Evolutionary conservation across 2,888 invertebrate genomes (phyloP).

Genomic region (Drosophila seclusa): DNA sequence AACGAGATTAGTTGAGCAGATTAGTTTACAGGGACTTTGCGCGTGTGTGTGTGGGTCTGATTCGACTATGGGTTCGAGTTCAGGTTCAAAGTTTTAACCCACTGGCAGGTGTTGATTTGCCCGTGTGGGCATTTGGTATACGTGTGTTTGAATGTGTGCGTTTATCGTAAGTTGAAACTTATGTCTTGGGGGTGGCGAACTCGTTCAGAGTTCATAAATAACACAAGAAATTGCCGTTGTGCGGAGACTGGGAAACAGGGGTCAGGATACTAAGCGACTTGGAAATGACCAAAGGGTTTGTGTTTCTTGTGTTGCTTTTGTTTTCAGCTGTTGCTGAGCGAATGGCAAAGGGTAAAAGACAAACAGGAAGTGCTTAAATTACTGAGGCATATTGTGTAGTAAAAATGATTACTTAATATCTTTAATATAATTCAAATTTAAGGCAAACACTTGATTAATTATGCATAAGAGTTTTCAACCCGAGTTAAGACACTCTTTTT

Average conservation of each 20-base stretch:
- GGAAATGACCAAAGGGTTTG: conserved; percentile 42
- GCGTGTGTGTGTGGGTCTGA: conserved; percentile 6
- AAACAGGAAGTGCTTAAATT: conserved; percentile 35
- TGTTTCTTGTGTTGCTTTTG: conserved; percentile 13
- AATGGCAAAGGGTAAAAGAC: conserved; percentile 22
- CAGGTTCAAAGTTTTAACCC: conserved; percentile 38
- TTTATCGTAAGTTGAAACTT: conserved; percentile 52
- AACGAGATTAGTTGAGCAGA: conserved; percentile 75
- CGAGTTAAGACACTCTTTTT: background rate
- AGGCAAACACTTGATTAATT: background rate
- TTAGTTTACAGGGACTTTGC: conserved; percentile 58
- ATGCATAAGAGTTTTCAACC: background rate
- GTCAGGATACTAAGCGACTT: conserved; percentile 36
- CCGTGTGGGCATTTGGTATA: conserved; percentile 60
- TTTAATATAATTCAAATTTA: conserved; percentile 1
- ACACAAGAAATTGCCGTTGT: conserved; percentile 45
- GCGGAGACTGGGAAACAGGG: background rate
- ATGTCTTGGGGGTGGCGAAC: conserved; percentile 45
- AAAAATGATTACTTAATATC: conserved; percentile 9
- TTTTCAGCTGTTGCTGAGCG: conserved; percentile 27
- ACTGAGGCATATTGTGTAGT: conserved; percentile 8
- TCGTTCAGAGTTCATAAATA: conserved; percentile 70
- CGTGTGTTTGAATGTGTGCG: conserved; percentile 3
- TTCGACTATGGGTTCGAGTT: conserved; percentile 30
- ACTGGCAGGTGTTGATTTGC: conserved; percentile 63